Evolutionary conservation across 2,113 vertebrate genomes (phyloP), one percentile per base, ranked within the genome.

Genomic region (Phalacrocorax carbo): DNA sequence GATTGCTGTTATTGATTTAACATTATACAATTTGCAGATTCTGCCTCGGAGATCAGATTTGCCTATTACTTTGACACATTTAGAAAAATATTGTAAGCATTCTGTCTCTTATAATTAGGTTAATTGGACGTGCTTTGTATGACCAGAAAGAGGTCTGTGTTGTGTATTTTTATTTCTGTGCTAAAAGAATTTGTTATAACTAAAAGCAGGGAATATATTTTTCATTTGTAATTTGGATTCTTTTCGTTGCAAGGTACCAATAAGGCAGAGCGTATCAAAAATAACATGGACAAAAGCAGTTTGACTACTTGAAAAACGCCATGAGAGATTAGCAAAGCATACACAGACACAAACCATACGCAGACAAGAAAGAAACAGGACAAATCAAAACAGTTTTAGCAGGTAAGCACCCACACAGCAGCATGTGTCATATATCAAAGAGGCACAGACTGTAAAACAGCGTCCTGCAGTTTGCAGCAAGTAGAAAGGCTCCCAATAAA

Each of bases 391-490:
- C 17, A 62, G 42, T 95, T 95, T 86, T 34, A 94, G 86, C 94
- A 97, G 95, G 94, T 97, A 96, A 80, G 96, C 75, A 91, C 84
- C 87, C 94, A 48, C 73, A 42, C 88, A 90, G 94, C 79, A 93
- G 75, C 85, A 16, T 87, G 94, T 96, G 97, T 96, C 94, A 82
- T 91, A 94, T 96, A 97, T 97, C 97, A 97, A 97, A 96, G 97
- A 48, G 85, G 54, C 94, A 82, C 76, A 46, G 90, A 68, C 58
- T 95, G 93, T 97, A 97, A 97, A 98, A 90, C 66, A 58, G 34
- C 34, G 5, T 92, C 95, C 93, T 49, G 88, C 94, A 81, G 84
- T 87, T 96, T 88, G 91, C 94, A 91, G 83, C 0, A 7, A 96
- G 93, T 30, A 73, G 90, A 90, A 95, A 92, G n/a, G 23, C 61